Base-by-base conservation (phyloP, 2,888 invertebrate species). In the Muscina levida region DNA sequence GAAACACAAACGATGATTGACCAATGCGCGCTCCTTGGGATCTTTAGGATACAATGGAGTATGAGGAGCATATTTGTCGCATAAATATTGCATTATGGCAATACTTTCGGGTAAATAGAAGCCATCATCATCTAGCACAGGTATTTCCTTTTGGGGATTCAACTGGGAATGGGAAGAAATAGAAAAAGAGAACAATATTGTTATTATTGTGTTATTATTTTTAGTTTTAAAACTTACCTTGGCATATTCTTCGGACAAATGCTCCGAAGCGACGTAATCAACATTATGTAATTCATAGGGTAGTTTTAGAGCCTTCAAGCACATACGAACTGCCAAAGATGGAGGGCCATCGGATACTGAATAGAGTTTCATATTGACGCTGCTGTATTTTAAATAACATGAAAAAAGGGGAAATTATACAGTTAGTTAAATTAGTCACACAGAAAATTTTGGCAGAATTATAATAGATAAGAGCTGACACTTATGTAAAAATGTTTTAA, bases 1-100 rank as follows among this genome's bases (percentile, higher is more conserved):
- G 89, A 96, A 96, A 85, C 94, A 94, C 46, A 96, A 90, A 4
- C 95, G 92, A 84, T 96, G 95, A 89, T 97, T 96, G 2, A 97
- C 93, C 71, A 95, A 88, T 0, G 96, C 95, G 81, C 96, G 92
- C 84, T 92, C 87, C 88, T 93, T 92, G 0, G 94, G 91, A 80
- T 95, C 94, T 82, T 92, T 93, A 0, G 96, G 96, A 87, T 96
- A 96, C 0, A 96, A 88, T 6, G 91, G 89, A 13, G 93, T 93
- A 10, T 92, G 92, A 37, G 93, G 93, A 65, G 92, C 92, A 86
- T 95, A 96, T 88, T 95, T 94, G 83, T 96, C 95, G 67, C 94
- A 95, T 77, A 97, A 89, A 87, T 96, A 96, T 89, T 90, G 91
- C 90, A 90, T 89, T 79, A 93, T 93, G 2, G 93, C 93, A 84